Base-by-base conservation (phyloP, 2,888 invertebrate species). In the Lasioglossum vierecki region DNA sequence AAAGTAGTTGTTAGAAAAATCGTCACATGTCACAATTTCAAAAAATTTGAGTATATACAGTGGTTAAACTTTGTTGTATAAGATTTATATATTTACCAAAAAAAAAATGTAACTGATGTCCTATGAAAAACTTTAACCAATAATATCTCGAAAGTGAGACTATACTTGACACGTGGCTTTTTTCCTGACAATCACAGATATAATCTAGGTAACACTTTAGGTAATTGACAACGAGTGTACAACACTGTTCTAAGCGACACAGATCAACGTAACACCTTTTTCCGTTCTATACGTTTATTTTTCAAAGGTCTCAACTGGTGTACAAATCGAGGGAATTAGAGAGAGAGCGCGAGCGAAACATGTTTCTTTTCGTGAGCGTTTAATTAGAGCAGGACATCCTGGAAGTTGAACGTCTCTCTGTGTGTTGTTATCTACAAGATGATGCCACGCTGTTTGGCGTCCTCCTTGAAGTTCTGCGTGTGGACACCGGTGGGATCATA, bases 401-500 rank as follows among this genome's bases (percentile, higher is more conserved):
- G 18, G 5, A 39, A 0, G 15, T 13, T 18, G 11, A 22, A n/a
- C 60, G 15, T 63, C 53, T 22, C 53, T 53, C 53, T 9, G 11
- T 4, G 0, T 15, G 4, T 4, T 26, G 46, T 11, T 57, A 26
- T 80, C 82, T 83, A 90, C 60, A 87, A 9, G 5, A 90, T 79
- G 83, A 95, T 91, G 79, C 95, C 95, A n/a, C 85, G 91, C 71
- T 89, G 90, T 63, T 90, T 85, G 35, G 94, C 96, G 72, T 96
- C 96, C 0, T 96, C 95, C 88, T 96, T 96, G 95, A 97, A 98
- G 93, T 96, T 96, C 93, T 95, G 95, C 92, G 96, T 96, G 96
- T 97, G 98, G 76, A 95, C 93, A 49, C 97, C 96, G 0, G 96
- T 95, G 15, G 97, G 96, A 94, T 98, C 98, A 94, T 96, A 98